A percentile compares a stretch with the other conserved stretches of the same genome.
These are phyloP conservation scores for Petrosia ficiformis DNA, from an alignment of 37 sponge, comb jelly and placozoan species.

Conservation along the genomic window DNA sequence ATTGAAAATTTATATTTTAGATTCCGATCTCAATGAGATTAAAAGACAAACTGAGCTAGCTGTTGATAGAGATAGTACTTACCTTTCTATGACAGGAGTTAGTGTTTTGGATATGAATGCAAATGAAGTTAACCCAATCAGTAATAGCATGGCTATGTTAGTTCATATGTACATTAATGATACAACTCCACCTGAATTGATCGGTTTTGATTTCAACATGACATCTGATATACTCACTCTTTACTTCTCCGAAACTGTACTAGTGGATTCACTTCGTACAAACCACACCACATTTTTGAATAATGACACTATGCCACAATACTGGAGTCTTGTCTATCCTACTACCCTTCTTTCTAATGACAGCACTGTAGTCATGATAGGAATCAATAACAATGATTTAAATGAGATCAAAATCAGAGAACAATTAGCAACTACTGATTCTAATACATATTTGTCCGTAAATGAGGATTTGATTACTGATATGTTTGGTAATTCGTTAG, in stretches of 20 bases:
- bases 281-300: slow-evolving; percentile 32
- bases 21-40: slow-evolving; percentile 75
- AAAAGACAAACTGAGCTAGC: slow-evolving; percentile 75
- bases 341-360: slow-evolving; percentile 45
- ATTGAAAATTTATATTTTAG: slow-evolving; percentile 26
- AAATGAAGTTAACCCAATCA: slow-evolving; percentile 53
- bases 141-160: slow-evolving; percentile 5
- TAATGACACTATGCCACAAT: slow-evolving; percentile 27
- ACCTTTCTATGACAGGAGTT: slow-evolving; percentile 35
- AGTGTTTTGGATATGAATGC: slow-evolving; percentile 68
- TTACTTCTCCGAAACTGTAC: slow-evolving; percentile 76
- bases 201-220: slow-evolving; percentile 61
- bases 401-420: slow-evolving; percentile 73
- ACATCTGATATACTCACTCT: slow-evolving; percentile 63
- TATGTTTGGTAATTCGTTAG: slow-evolving; percentile 67
- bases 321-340: not conserved
- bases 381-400: slow-evolving; percentile 59
- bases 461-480: slow-evolving; percentile 40
- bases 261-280: slow-evolving; percentile 20
- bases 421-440: slow-evolving; percentile 50
- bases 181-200: slow-evolving; percentile 44
- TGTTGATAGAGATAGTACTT: slow-evolving; percentile 44
- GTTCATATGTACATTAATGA: slow-evolving; percentile 49
- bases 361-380: slow-evolving; percentile 54
- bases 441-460: slow-evolving; percentile 56